phyloP scores from a whole-genome alignment of 37 sponge, comb jelly and placozoan genomes.

The Geodia barretti region DNA sequence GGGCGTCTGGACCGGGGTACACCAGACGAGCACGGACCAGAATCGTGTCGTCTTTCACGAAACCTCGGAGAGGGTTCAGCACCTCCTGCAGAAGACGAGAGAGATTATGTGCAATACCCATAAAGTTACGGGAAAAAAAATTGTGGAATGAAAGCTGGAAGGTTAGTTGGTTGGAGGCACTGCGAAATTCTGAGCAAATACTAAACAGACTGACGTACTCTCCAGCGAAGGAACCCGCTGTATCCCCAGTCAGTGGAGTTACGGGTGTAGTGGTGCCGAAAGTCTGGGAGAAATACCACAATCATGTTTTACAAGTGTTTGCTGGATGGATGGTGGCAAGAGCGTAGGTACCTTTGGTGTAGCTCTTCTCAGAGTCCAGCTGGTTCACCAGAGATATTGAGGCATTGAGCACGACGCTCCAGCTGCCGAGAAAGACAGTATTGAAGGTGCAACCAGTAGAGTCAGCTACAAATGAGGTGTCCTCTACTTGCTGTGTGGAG shows the following conservation, averaged over 20 bases:
- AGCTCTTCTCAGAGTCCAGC: slow-evolving; percentile 23
- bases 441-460: background rate
- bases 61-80: slow-evolving; percentile 15
- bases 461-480: background rate
- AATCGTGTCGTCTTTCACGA: slow-evolving; percentile 19
- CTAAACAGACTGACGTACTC: no score
- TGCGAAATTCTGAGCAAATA: no score
- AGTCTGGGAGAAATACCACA: slow-evolving; percentile 12
- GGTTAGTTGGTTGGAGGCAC: no score
- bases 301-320: background rate
- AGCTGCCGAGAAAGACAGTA: background rate
- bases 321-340: background rate
- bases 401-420: slow-evolving; percentile 6
- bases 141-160: no score
- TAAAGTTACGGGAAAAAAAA: no score
- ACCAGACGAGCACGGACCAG: slow-evolving; percentile 3
- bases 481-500: no score
- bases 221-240: slow-evolving; percentile 26
- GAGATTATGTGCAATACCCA: no score
- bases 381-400: slow-evolving; percentile 20
- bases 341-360: slow-evolving; percentile 17
- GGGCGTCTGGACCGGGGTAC: background rate
- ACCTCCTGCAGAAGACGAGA: slow-evolving; percentile 16
- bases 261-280: slow-evolving; percentile 20
- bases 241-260: slow-evolving; percentile 40